These are phyloP conservation scores for Agrochola circellaris DNA, from an alignment of 2,888 invertebrate species.

Conservation along the genomic window DNA sequence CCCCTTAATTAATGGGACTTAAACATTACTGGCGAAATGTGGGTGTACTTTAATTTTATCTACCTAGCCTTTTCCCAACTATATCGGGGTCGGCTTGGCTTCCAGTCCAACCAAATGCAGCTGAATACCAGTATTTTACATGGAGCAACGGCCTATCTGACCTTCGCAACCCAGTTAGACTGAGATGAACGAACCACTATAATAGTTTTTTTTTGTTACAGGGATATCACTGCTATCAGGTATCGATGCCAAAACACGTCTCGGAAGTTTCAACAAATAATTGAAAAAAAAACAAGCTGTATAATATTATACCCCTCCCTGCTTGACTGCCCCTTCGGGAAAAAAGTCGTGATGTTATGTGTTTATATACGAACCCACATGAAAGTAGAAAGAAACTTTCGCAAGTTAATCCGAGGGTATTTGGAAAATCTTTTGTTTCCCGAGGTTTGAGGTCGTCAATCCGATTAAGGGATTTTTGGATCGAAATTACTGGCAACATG, in stretches of 20 bases:
- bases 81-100: too few species aligned
- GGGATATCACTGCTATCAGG: neutral
- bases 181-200: too few species aligned
- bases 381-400: slow-evolving; percentile 24
- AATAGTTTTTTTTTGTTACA: too few species aligned
- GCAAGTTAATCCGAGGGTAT: slow-evolving; percentile 47
- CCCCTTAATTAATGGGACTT: too few species aligned
- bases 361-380: neutral
- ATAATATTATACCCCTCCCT: neutral
- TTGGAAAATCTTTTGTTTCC: slow-evolving; percentile 43
- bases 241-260: neutral
- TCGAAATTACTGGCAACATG: slow-evolving; percentile 22
- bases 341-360: neutral
- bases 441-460: slow-evolving; percentile 24
- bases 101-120: too few species aligned
- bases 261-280: neutral
- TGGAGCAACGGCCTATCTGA: too few species aligned
- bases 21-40: too few species aligned
- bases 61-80: too few species aligned
- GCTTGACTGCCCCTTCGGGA: neutral
- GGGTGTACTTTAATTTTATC: too few species aligned
- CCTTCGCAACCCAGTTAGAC: too few species aligned
- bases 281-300: neutral
- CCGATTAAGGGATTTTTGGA: slow-evolving; percentile 48
- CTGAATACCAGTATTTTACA: too few species aligned